Evolutionary conservation across 1,140 invertebrate species (phyloP), one percentile per base, ranked within the genome.

Genomic region (Zaprionus davidi): DNA sequence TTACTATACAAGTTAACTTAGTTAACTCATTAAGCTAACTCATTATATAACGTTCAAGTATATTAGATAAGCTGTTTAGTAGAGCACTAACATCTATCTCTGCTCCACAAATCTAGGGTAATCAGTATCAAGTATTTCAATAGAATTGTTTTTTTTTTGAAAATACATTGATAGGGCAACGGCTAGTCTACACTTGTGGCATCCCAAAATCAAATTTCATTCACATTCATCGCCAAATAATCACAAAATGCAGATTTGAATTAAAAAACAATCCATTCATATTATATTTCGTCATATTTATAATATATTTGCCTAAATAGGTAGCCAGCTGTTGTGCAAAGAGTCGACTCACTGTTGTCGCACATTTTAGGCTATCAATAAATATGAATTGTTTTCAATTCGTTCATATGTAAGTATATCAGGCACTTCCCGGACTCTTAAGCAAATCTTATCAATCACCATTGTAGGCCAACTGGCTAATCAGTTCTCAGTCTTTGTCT

Each of bases 371-470:
- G 3, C 22, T 41, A 66, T 66, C 53, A 51, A 13, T 56, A 36
- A 6, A n/a, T 66, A 66, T 71, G 66, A 79, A 79, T 72, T 76
- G 58, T 5, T 20, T 36, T 31, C 44, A n/a, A 60, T 59, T 66
- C 34, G 38, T 6, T 34, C 11, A 2, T 20, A 15, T 22, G 41
- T 56, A 9, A 38, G 20, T 38, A 20, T 58, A 62, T 55, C 38
- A 44, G 13, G 1, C 26, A 38, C 66, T 15, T 28, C 15, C 5
- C n/a, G 59, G 22, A 41, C 34, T 65, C 26, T 24, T 65, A 13
- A 56, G 46, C 78, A 58, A 87, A 82, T 87, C 84, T 87, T 78
- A 87, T 87, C 83, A 87, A 70, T 58, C 36, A 20, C n/a, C 34
- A 65, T 46, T 46, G 49, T 9, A 51, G 66, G 62, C 58, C 76